Evolutionary conservation across 2,888 invertebrate species (phyloP), one percentile per base, ranked within the genome.

Genomic region (Lasioglossum calceatum): DNA sequence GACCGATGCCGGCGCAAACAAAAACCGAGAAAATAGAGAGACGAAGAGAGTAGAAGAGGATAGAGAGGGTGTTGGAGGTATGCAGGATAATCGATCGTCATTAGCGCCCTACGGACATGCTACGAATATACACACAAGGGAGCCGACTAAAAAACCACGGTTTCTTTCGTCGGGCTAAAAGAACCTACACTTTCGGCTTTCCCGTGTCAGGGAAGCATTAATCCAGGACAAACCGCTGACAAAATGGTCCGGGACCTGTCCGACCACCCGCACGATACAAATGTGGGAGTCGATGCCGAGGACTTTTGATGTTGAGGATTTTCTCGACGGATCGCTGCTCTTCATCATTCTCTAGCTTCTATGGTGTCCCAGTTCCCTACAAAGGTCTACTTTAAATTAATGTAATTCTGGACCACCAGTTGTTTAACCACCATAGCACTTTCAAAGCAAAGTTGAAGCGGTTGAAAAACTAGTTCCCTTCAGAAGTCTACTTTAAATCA

Each of bases 201-300:
- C 88, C 91, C 85, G 85, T 87, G 91, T 88, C 84, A 81, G 89
- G 90, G 81, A 89, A 89, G 89, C 90, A 92, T 92, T 91, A 91
- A 89, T 91, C 86, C 86, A 47, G 81, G 82, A 80, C 87, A 36
- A 16, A 64, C 67, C 72, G 79, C 87, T 87, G 90, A 90, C 86
- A 84, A 91, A 90, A 89, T 85, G 86, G 77, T 73, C 71, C 76
- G 77, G 44, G 71, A 36, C 82, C 82, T 72, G 85, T 77, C 82
- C 85, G 93, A 87, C 93, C 93, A 93, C 93, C 93, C 91, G 91
- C 91, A 91, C 92, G 92, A 93, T 83, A 89, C 92, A 79, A 93
- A 93, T 84, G 71, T 73, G 76, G 81, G 88, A 87, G 91, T 92
- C 91, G 91, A 92, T 84, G 74, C 81, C 80, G 44, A 27, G 72